These are phyloP conservation scores for Epistrophe grossulariae DNA, from an alignment of 2,888 invertebrate species.

Conservation along the genomic window DNA sequence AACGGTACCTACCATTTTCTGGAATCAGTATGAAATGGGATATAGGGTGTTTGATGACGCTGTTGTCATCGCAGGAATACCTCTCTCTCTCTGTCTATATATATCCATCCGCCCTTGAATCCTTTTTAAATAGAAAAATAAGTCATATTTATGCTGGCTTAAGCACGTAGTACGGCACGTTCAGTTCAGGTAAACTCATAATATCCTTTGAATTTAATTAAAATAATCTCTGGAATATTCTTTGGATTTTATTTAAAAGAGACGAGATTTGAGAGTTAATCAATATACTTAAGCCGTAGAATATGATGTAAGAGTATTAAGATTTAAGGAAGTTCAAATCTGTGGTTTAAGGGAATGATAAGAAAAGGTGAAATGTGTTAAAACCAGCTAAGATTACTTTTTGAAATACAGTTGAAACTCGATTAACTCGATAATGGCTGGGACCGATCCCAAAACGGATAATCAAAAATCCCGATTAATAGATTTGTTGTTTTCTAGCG, in stretches of 20 bases:
- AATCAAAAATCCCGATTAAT: no score
- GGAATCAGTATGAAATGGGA: not conserved
- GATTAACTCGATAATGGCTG: no score
- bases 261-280: not conserved
- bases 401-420: no score
- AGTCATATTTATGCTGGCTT: slow-evolving; percentile 3
- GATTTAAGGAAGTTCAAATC: not conserved
- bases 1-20: not conserved
- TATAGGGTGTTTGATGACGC: not conserved
- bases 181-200: not conserved
- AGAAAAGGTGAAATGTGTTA: no score
- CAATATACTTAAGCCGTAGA: not conserved
- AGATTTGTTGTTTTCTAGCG: no score
- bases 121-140: slow-evolving; percentile 37
- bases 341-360: not conserved
- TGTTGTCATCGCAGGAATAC: not conserved
- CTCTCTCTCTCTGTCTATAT: not conserved
- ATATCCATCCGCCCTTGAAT: not conserved
- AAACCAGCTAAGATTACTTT: no score
- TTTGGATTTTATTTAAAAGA: slow-evolving; percentile 4
- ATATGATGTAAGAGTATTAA: not conserved
- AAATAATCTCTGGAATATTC: not conserved
- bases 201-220: slow-evolving; percentile 13
- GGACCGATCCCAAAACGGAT: no score
- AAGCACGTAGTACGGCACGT: slow-evolving; percentile 1